These are phyloP conservation scores for Acromyrmex heyeri DNA, from an alignment of 1,140 invertebrate species.

Conservation along the genomic window DNA sequence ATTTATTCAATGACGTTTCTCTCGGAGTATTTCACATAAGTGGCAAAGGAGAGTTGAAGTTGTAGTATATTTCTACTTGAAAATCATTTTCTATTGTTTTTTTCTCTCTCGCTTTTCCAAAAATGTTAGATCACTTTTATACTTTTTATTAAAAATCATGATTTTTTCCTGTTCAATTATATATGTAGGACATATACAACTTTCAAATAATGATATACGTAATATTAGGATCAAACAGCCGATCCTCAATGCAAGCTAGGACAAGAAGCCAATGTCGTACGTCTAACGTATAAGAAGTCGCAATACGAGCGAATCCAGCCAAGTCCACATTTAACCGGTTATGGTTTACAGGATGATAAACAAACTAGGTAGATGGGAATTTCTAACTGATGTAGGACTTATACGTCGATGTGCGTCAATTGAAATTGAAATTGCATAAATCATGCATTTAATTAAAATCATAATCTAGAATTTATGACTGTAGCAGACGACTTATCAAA, in stretches of 20 bases:
- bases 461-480: not conserved
- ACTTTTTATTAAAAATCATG: constrained; percentile 1
- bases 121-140: not conserved
- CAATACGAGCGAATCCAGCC: constrained; percentile 22
- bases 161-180: not conserved
- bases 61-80: not conserved
- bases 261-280: not conserved
- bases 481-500: not conserved
- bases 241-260: not conserved
- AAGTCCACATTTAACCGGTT: constrained; percentile 73
- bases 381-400: constrained; percentile 24
- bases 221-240: not conserved
- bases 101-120: not conserved
- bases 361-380: constrained; percentile 45
- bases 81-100: not conserved
- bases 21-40: not conserved
- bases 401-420: not conserved
- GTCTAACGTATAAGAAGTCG: constrained; percentile 25
- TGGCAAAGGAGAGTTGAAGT: not conserved
- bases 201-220: not conserved
- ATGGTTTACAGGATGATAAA: constrained; percentile 59
- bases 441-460: constrained; percentile 1
- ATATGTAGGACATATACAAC: not conserved
- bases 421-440: constrained; percentile 20
- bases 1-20: not conserved